Base-by-base conservation (phyloP, 2,888 invertebrate species). In the Cylindroiulus punctatus region DNA sequence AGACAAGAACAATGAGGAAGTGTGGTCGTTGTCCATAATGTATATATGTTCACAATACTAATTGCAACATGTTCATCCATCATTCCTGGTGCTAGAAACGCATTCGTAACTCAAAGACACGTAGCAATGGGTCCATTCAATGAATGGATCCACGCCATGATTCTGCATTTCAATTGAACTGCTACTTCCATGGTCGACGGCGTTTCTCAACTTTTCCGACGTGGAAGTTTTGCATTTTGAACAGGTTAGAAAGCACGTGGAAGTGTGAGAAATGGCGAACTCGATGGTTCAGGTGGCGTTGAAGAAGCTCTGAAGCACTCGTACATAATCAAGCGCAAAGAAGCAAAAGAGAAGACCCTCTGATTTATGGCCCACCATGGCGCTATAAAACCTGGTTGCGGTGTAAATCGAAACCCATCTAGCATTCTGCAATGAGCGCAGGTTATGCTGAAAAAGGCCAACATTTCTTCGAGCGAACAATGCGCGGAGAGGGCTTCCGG, bases 361-460 rank as follows among this genome's bases (percentile, higher is more conserved):
- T 86, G 86, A 86, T 86, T 86, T 86, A 86, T 65, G 84, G 57
- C 52, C 7, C 86, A 84, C 86, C 81, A 65, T 86, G 86, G 86
- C 86, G 42, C 86, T 86, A 86, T 86, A 86, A 86, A 86, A 30
- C 86, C 81, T 86, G 86, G 83, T 86, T 86, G 86, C 81, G 86
- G 86, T 84, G 84, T 22, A 86, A 86, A 86, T 85, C 85, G 85
- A 85, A 85, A 65, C 76, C 36, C 57, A 85, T 65, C 22, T 57
- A 44, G 57, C 57, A 44, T 65, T 65, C 65, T 65, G 65, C 65
- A 26, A 26, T 26, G 65, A 26, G 65, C 65, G 22, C 26, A 65
- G 65, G 65, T 65, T 65, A 65, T 65, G 65, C 26, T 65, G 22
- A 22, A 65, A 65, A 65, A 65, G 26, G 22, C 22, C 22, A 65